Evolutionary conservation across 2,113 vertebrate species (phyloP), one percentile per base, ranked within the genome.

Genomic region (Empidonax traillii): DNA sequence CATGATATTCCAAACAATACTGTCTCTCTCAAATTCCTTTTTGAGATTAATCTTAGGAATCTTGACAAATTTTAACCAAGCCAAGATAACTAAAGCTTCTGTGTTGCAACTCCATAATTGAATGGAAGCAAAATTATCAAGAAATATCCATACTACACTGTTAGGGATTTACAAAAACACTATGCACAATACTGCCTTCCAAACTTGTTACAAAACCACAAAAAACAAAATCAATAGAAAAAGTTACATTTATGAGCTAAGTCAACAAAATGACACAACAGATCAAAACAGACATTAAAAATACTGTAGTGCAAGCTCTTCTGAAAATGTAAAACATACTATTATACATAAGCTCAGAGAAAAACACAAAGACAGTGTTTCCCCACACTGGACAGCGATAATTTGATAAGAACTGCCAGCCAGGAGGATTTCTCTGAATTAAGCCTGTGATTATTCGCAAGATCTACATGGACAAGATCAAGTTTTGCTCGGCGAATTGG

Each of bases 1-100:
- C 46, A 94, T 96, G 96, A 98, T 87, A 96, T 98, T 98, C 92
- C 95, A 98, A 97, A 97, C 93, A 97, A 91, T 83, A 97, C 41
- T 87, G 53, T 59, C 61, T 43, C 9, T 67, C 75, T 87, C 25
- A 55, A 79, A 30, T 69, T 58, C 78, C n/a, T 81, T 86, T 88
- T 62, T 69, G 84, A 87, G 86, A 78, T 87, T 68, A 46, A 33
- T 90, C 25, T 93, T 69, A 80, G 5, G 46, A 83, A 75, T 51
- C 69, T 87, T 72, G 53, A 76, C 33, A 94, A 44, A 88, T 66
- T 53, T 37, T 66, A 41, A 79, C 39, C 20, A 61, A 72, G 71
- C 61, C 62, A 81, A 73, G 53, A 65, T 13, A 44, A 43, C 16
- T 43, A 52, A 53, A 61, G 22, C 9, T 59, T 67, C 58, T 80